These are phyloP conservation scores for Hirtodrosophila confusa DNA, from an alignment of 2,888 invertebrate species.

Conservation along the genomic window DNA sequence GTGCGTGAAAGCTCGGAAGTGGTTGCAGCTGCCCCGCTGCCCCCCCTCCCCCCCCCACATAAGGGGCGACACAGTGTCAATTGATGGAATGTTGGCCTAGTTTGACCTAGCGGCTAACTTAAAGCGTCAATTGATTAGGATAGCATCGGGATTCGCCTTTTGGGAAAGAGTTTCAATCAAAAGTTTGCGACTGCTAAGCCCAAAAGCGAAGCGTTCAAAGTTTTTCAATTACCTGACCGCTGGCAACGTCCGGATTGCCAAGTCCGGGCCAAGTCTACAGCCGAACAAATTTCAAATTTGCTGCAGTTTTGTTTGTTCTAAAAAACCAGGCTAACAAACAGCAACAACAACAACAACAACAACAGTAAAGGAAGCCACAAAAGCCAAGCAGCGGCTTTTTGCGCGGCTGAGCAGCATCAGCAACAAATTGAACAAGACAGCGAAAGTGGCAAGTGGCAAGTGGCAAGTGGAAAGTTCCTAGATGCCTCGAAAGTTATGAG, in stretches of 20 bases:
- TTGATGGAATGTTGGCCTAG: conserved; percentile 25
- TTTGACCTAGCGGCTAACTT: conserved; percentile 29
- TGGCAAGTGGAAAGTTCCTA: conserved; percentile 19
- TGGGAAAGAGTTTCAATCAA: conserved; percentile 48
- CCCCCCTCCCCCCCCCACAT: neutral
- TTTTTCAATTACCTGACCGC: conserved; percentile 74
- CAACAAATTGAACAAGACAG: conserved; percentile 51
- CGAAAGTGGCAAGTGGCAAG: conserved; percentile 42
- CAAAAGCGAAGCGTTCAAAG: conserved; percentile 54
- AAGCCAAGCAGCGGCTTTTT: conserved; percentile 30
- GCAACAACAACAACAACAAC: conserved; percentile 2
- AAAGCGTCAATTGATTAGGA: conserved; percentile 68
- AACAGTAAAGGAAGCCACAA: conserved; percentile 7
- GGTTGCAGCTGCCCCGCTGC: conserved; percentile 12
- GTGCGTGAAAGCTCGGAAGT: conserved; percentile 26
- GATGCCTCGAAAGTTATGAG: conserved; percentile 26
- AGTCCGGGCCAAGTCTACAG: conserved; percentile 12
- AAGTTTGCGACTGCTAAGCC: conserved; percentile 45
- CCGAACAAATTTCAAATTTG: conserved; percentile 28
- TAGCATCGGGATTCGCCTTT: conserved; percentile 16
- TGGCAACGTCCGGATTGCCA: conserved; percentile 34
- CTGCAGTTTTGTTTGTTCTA: conserved; percentile 27
- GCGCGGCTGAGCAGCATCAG: conserved; percentile 36
- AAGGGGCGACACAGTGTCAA: conserved; percentile 16
- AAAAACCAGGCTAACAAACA: conserved; percentile 24